Conservation (phyloP, 2,797 vertebrate species). For the Galago senegalensis region DNA sequence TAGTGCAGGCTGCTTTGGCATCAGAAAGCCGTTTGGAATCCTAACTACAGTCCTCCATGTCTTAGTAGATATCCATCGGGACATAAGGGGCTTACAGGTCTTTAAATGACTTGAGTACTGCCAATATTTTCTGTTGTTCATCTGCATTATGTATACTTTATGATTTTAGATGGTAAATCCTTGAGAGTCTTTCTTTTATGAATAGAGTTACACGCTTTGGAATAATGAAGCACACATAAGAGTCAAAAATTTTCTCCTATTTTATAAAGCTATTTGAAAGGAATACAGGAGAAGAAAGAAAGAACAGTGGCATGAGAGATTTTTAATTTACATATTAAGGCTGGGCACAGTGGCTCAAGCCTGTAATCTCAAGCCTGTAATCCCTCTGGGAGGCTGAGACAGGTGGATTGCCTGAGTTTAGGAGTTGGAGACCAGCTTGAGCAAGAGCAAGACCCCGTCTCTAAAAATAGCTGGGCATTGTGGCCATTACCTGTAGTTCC, state of each 20-base stretch:
- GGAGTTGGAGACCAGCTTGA: no score
- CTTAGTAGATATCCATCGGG: background rate
- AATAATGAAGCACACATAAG: background rate
- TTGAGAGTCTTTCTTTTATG: background rate
- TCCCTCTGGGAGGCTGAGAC: no score
- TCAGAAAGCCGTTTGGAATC: background rate
- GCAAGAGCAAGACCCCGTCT: no score
- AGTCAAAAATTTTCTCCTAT: constrained; percentile 31
- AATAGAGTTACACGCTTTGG: background rate
- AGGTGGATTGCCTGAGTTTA: no score
- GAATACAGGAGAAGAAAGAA: background rate
- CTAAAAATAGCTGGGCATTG: no score
- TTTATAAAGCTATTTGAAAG: constrained; percentile 19
- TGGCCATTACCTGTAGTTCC: no score
- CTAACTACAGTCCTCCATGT: background rate
- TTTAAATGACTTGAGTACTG: constrained; percentile 1
- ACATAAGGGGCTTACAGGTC: background rate
- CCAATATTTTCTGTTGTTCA: background rate
- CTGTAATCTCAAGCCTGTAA: no score
- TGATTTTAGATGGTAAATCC: constrained; percentile 39
- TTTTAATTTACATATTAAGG: background rate
- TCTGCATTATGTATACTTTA: background rate
- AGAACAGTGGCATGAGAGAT: background rate
- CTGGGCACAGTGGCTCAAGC: no score
- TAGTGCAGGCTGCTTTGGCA: background rate